Conservation (phyloP, 2,113 vertebrate species). For the Orcinus orca region DNA sequence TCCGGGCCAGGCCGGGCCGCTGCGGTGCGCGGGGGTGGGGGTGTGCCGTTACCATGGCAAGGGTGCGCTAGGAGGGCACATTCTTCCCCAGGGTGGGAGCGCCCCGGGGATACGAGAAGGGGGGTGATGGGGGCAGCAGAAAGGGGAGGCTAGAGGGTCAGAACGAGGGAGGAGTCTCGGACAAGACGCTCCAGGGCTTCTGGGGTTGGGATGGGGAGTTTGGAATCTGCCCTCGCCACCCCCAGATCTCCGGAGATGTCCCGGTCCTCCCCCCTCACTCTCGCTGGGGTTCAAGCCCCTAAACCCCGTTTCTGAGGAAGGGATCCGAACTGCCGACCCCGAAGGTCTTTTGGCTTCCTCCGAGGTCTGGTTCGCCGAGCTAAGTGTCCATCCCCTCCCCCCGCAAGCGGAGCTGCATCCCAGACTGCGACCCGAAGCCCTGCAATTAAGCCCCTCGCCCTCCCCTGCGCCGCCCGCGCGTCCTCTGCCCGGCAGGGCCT, state of each 20-base stretch:
- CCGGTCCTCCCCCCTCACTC: not conserved
- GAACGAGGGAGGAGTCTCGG: constrained; percentile 60
- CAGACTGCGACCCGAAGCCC: constrained; percentile 54
- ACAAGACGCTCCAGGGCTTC: constrained; percentile 13
- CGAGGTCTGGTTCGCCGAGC: not conserved
- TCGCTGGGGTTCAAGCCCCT: not conserved
- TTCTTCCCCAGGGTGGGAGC: constrained; percentile 80
- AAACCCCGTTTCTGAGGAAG: not conserved
- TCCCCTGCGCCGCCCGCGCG: not conserved
- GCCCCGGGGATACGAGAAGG: constrained; percentile 71
- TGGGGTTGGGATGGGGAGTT: constrained; percentile 17
- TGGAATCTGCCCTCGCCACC: not conserved
- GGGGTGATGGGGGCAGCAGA: constrained; percentile 55
- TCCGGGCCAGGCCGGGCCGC: constrained; percentile 43
- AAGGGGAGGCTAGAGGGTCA: constrained; percentile 48
- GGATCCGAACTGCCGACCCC: not conserved
- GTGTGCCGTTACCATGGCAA: constrained; percentile 79
- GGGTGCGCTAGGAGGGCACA: constrained; percentile 76
- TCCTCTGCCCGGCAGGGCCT: not conserved
- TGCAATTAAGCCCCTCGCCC: constrained; percentile 66
- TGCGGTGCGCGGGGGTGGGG: constrained; percentile 76
- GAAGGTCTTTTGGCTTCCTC: not conserved
- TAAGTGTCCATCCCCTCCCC: not conserved
- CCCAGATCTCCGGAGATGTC: not conserved
- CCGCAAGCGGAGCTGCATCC: not conserved